Percentiles rank a stretch among this genome's conserved stretches.
phyloP scores from a whole-genome alignment of 2,797 vertebrate species.

The Rhinella marina region DNA sequence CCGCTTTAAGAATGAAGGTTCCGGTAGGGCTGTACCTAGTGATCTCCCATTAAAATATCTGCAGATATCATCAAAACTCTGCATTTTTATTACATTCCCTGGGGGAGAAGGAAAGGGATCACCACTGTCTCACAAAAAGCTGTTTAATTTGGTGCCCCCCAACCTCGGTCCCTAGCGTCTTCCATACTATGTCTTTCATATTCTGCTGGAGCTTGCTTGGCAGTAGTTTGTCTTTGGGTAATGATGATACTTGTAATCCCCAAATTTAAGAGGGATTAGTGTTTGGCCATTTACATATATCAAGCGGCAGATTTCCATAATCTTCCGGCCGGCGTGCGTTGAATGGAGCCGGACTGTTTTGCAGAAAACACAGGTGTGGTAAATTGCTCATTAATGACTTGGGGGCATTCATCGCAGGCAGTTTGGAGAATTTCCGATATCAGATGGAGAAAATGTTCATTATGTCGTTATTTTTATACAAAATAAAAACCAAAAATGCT shows the following conservation, averaged over 20 bases:
- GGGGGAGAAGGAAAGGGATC: neutral
- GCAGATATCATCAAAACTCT: neutral
- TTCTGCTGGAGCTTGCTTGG: neutral
- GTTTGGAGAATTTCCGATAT: neutral
- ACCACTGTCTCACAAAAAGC: neutral
- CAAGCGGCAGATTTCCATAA: slow-evolving; percentile 23
- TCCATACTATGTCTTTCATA: neutral
- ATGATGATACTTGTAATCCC: slow-evolving; percentile 13
- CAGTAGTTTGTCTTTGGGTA: neutral
- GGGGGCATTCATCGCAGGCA: neutral
- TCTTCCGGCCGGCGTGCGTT: neutral
- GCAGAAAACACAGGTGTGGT: slow-evolving; percentile 6
- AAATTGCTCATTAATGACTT: neutral
- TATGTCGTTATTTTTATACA: neutral
- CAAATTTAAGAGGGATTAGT: slow-evolving; percentile 18
- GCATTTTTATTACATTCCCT: neutral
- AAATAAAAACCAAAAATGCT: too few species aligned
- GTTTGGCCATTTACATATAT: slow-evolving; percentile 23
- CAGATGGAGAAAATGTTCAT: neutral
- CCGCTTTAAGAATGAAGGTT: neutral
- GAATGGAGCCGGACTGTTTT: neutral
- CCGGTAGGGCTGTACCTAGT: neutral
- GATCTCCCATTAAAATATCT: neutral
- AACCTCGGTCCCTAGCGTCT: neutral
- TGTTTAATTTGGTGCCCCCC: neutral